Base-by-base conservation (phyloP, 2,888 invertebrate genomes). In the Tetramorium bicarinatum region DNA sequence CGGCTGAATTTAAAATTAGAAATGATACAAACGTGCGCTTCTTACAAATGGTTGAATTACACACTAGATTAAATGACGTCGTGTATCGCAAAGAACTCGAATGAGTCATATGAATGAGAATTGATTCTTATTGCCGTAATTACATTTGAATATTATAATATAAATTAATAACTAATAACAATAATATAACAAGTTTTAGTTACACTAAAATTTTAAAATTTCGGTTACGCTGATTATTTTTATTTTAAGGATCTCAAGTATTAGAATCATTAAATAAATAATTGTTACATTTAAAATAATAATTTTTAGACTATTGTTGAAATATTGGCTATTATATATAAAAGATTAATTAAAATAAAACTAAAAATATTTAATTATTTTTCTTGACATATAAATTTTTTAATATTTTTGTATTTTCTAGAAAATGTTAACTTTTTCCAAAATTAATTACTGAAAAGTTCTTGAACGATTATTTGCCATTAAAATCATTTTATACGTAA, bases 1-100 rank as follows among this genome's bases (percentile, higher is more conserved):
- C 25, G 13, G 7, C 25, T 41, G 41, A 25, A 66, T 49, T 64
- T 66, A 54, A 77, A 77, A 66, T 77, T 77, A 77, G 54, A 77
- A 66, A 66, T 66, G 52, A 41, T 52, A 52, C n/a, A 66, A 52
- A 52, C 66, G 52, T 25, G 21, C n/a, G 49, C 25, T 38, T 41
- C n/a, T 41, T 77, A 54, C 13, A 52, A 29, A 54, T 18, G 49
- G 38, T 54, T 38, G 34, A 52, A 64, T 38, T 49, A 25, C 15
- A 38, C 13, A 18, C 49, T 49, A 38, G 25, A 62, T 25, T 9
- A 38, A 64, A 52, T 25, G 62, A 49, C n/a, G 38, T 74, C 13
- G 3, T n/a, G 11, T 1, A 34, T 21, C 18, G 25, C 2, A 29
- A 29, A 29, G 44, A 74, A 74, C n/a, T 47, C 4, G 3, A 74